Evolutionary conservation across 2,888 invertebrate species (phyloP), one percentile per base, ranked within the genome.

Genomic region (Leptinotarsa tumamoca): DNA sequence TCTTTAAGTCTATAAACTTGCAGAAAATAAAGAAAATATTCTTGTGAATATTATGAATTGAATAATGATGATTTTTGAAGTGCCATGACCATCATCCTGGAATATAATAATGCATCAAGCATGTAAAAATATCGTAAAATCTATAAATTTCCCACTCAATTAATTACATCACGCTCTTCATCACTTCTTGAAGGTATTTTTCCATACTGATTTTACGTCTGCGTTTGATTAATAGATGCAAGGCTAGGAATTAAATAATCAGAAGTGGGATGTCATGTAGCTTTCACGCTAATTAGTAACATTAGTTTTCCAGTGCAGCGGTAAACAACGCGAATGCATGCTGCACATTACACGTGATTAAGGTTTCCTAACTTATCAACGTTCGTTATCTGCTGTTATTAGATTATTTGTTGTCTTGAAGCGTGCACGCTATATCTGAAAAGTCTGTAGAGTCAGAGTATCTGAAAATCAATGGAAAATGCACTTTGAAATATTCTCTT

Each of bases 341-440:
- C 21, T 71, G 66, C 66, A 71, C 23, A 71, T 71, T 71, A 71
- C 52, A 63, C 23, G 33, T 71, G 71, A 71, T 71, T 71, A 66
- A 66, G 21, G 27, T 71, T 63, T 13, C 27, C 51, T 66, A 27
- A 43, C 69, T 23, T 69, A 69, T 69, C 69, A 56, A 18, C 27
- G 51, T 69, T 52, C 51, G 66, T 71, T 50, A 49, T 71, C 71
- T 27, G 23, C 43, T 71, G 66, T 27, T 71, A 61, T 71, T 66
- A 23, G 54, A 18, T 56, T 56, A 52, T 69, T 69, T 56, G 69
- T 33, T 56, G 52, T 61, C 56, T 58, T 49, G 56, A 21, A 58
- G 58, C 27, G 4, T 58, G 58, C 58, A 58, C 58, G 58, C 58
- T 21, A 21, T 3, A 13, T 0, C 13, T 23, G 58, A 21, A 58